Percentiles rank a stretch among this genome's conserved stretches.
Conservation (phyloP, 2,113 vertebrate species). For the Cynoglossus semilaevis region DNA sequence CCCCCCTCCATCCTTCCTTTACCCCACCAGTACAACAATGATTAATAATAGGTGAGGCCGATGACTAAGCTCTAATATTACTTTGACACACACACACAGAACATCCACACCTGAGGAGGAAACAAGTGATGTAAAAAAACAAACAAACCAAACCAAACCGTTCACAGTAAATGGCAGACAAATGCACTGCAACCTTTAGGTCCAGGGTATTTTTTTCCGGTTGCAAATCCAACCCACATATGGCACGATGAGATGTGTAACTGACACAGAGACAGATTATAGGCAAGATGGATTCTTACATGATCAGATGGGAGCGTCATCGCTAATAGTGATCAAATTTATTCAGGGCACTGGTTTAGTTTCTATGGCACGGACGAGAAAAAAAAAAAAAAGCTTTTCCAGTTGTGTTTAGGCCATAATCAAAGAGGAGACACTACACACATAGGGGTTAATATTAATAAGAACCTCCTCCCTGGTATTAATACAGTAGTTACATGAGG, state of each 20-base stretch:
- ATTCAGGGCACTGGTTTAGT: too few relatives aligned
- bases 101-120: slow-evolving; percentile 39
- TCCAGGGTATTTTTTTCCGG: slow-evolving; percentile 27
- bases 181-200: slow-evolving; percentile 6
- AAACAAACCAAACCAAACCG: slow-evolving; percentile 6
- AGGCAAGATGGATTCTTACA: neutral
- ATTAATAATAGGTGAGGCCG: slow-evolving; percentile 30
- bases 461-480: too few relatives aligned
- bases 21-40: slow-evolving; percentile 28
- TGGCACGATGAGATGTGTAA: slow-evolving; percentile 56
- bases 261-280: slow-evolving; percentile 10
- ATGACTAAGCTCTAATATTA: slow-evolving; percentile 37
- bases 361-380: slow-evolving; percentile 50
- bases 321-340: too few relatives aligned
- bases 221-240: slow-evolving; percentile 65
- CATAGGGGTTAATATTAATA: too few relatives aligned
- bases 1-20: slow-evolving; percentile 8
- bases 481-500: too few relatives aligned
- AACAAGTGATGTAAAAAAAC: neutral
- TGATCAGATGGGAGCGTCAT: too few relatives aligned
- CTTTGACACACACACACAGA: slow-evolving; percentile 31
- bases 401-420: slow-evolving; percentile 7
- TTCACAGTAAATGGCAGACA: neutral
- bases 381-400: slow-evolving; percentile 1
- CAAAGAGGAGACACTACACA: slow-evolving; percentile 6